Evolutionary conservation across 2,888 invertebrate species (phyloP).

Genomic region (Platycheirus rosarum): DNA sequence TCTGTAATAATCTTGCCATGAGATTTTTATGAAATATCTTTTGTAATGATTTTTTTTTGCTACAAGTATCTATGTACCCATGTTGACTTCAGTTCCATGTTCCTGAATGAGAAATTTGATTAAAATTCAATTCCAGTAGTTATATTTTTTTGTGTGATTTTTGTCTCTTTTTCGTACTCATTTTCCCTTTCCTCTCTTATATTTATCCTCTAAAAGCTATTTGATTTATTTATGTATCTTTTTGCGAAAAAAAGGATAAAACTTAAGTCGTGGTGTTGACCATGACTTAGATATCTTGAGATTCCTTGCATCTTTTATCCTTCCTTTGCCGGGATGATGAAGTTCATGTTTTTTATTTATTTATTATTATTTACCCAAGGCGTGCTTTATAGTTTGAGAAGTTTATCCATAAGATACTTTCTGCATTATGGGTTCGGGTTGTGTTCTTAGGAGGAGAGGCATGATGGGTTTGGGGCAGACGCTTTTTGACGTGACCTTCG

Average conservation of each 20-base stretch:
- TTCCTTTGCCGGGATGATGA: not conserved
- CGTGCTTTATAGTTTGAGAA: conserved; percentile 13
- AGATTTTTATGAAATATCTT: not conserved
- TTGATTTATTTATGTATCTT: conserved; percentile 36
- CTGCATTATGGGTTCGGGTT: not conserved
- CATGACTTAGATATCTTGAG: conserved; percentile 60
- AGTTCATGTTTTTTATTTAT: conserved; percentile 21
- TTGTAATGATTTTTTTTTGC: conserved; percentile 11
- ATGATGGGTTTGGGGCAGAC: conserved; percentile 1
- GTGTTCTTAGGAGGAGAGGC: not conserved
- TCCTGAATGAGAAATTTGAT: conserved; percentile 50
- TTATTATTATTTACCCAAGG: conserved; percentile 17
- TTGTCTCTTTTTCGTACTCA: not conserved
- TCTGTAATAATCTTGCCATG: conserved; percentile 15
- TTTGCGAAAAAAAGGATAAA: conserved; percentile 14
- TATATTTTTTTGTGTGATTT: not conserved
- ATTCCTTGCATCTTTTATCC: conserved; percentile 39
- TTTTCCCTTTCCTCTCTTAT: not conserved
- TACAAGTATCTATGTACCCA: too few relatives aligned
- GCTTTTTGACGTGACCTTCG: conserved; percentile 60
- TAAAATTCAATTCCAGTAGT: conserved; percentile 58
- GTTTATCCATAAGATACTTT: conserved; percentile 6
- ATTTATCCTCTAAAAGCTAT: not conserved
- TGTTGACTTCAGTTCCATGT: too few relatives aligned
- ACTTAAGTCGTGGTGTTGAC: conserved; percentile 33